phyloP scores from a whole-genome alignment of 2,113 vertebrate genomes.

The Ranitomeya variabilis region DNA sequence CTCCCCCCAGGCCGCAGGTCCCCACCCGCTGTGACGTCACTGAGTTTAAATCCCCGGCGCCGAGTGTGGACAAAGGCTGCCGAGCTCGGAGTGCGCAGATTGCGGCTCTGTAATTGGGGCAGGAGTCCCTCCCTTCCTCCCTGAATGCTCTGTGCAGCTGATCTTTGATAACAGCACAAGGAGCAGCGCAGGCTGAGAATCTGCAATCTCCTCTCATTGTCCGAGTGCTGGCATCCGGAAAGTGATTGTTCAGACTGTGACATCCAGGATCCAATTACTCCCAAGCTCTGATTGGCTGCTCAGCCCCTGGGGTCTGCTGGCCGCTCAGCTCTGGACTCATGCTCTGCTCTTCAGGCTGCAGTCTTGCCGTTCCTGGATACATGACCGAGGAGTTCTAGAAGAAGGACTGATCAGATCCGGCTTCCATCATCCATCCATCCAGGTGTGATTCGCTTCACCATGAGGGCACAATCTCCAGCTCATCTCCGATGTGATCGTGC shows the following conservation, averaged over 20 bases:
- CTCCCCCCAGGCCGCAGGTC: background rate
- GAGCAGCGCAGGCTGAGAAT: background rate
- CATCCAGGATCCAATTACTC: conserved; percentile 16
- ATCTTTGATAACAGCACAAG: background rate
- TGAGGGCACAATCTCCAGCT: background rate
- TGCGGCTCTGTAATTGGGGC: background rate
- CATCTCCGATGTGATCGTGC: background rate
- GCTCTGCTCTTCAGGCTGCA: background rate
- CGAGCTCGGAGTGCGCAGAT: background rate
- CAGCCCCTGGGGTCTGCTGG: background rate
- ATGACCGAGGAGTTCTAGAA: background rate
- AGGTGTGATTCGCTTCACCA: background rate
- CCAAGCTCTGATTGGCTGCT: conserved; percentile 7
- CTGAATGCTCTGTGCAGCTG: background rate
- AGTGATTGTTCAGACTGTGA: conserved; percentile 21
- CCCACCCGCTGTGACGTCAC: conserved; percentile 23
- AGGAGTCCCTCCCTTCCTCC: too few relatives aligned
- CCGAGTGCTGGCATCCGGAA: conserved; percentile 26
- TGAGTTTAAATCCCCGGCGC: conserved; percentile 39
- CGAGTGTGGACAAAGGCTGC: conserved; percentile 3
- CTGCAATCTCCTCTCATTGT: conserved; percentile 6
- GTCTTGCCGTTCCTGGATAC: background rate
- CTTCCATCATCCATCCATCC: background rate
- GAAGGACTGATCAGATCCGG: background rate
- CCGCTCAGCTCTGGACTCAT: background rate